Conservation (phyloP, 2,113 vertebrate species). For the Rana temporaria region DNA sequence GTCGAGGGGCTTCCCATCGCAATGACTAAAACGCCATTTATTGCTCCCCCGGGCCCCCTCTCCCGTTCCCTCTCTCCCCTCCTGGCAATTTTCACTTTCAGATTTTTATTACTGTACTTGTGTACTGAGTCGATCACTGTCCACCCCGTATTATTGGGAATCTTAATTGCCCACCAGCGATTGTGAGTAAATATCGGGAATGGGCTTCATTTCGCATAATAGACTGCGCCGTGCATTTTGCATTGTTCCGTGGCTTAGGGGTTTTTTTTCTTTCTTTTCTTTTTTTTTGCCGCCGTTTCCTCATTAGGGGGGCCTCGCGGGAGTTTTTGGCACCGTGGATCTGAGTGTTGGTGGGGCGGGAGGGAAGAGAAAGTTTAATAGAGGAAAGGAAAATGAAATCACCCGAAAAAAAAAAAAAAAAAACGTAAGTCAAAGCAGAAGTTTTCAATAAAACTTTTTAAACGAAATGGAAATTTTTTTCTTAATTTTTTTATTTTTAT, state of each 20-base stretch:
- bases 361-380: constrained; percentile 34
- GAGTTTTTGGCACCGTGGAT: constrained; percentile 23
- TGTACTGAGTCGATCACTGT: constrained; percentile 56
- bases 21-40: constrained; percentile 55
- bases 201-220: constrained; percentile 55
- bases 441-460: too few relatives aligned
- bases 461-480: too few relatives aligned
- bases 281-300: constrained; percentile 24
- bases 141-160: constrained; percentile 55
- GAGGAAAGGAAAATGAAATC: constrained; percentile 27
- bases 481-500: too few relatives aligned
- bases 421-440: too few relatives aligned
- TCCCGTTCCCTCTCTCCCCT: constrained; percentile 45
- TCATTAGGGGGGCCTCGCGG: constrained; percentile 47
- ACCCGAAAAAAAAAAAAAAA: background rate
- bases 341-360: constrained; percentile 29
- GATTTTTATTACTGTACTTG: constrained; percentile 56
- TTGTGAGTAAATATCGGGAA: constrained; percentile 52
- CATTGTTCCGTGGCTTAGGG: constrained; percentile 42
- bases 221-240: constrained; percentile 52
- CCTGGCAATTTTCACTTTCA: constrained; percentile 54
- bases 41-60: constrained; percentile 48
- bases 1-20: constrained; percentile 50
- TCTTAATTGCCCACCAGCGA: constrained; percentile 56
- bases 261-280: too few relatives aligned